phyloP scores from a whole-genome alignment of 2,113 vertebrate species.

The Microtus ochrogaster region DNA sequence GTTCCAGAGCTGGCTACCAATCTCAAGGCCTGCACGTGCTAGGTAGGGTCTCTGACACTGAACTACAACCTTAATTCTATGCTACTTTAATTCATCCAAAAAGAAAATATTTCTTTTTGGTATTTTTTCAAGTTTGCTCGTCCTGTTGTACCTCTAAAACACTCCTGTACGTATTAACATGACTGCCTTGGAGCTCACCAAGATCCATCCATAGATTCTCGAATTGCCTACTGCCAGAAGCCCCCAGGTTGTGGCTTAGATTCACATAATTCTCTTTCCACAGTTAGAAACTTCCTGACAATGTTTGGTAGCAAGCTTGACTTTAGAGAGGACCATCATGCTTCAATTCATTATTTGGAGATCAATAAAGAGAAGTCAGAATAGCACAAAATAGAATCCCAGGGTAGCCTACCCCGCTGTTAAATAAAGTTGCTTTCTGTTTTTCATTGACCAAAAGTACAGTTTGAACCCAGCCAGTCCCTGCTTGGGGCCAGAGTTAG shows the following conservation, averaged over 20 bases:
- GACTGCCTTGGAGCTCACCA: neutral
- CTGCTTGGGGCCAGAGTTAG: conserved; percentile 42
- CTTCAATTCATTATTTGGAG: conserved; percentile 59
- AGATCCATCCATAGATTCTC: neutral
- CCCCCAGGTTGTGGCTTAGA: neutral
- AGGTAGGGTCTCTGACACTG: neutral
- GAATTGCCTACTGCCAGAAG: neutral
- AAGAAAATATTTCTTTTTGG: neutral
- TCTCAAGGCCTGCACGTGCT: too few relatives aligned
- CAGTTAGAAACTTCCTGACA: conserved; percentile 57
- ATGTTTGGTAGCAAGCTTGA: conserved; percentile 47
- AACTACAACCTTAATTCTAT: neutral
- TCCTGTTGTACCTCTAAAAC: neutral
- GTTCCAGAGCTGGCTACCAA: neutral
- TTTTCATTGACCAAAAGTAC: conserved; percentile 52
- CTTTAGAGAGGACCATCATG: neutral
- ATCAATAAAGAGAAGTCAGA: conserved; percentile 62
- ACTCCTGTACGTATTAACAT: neutral
- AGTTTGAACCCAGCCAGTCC: conserved; percentile 27
- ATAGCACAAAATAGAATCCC: conserved; percentile 55
- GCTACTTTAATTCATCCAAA: neutral
- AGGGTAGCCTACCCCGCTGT: neutral
- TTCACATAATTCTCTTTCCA: conserved; percentile 20
- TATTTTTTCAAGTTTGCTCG: neutral
- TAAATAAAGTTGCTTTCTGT: conserved; percentile 59